These are phyloP conservation scores for Sitta carolinensis DNA, from an alignment of 2,797 vertebrate species.

Conservation along the genomic window DNA sequence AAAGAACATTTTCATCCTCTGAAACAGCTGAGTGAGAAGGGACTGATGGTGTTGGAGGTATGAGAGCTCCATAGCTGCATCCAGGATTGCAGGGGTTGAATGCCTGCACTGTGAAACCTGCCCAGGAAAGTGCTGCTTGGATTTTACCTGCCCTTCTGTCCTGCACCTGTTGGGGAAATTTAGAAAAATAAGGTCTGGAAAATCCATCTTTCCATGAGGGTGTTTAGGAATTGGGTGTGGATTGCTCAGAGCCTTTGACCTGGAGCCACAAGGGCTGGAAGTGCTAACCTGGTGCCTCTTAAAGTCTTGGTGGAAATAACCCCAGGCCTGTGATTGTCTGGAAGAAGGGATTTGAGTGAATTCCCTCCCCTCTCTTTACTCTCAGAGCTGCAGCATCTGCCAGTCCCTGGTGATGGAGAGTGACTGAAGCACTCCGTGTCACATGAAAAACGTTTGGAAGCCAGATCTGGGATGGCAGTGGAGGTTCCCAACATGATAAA, in stretches of 20 bases:
- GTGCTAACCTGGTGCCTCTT: background rate
- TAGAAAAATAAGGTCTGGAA: background rate
- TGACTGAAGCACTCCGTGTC: background rate
- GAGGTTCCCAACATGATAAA: conserved; percentile 6
- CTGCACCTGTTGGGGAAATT: background rate
- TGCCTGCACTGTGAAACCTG: background rate
- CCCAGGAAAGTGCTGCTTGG: background rate
- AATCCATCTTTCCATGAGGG: background rate
- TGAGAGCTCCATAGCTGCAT: background rate
- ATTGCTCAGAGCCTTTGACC: background rate
- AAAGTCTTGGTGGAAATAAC: background rate
- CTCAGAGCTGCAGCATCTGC: rapidly evolving
- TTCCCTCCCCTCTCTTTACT: background rate
- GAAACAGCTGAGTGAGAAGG: background rate
- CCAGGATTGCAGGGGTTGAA: background rate
- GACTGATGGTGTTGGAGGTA: background rate
- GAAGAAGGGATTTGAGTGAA: background rate
- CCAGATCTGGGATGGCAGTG: background rate
- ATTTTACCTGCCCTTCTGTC: rapidly evolving
- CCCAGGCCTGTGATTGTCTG: background rate
- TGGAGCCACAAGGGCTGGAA: background rate
- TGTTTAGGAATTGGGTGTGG: background rate
- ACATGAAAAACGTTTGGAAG: background rate
- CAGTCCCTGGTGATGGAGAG: background rate
- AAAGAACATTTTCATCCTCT: background rate